These are phyloP conservation scores for Myodes glareolus DNA, from an alignment of 2,113 vertebrate genomes.

Conservation along the genomic window DNA sequence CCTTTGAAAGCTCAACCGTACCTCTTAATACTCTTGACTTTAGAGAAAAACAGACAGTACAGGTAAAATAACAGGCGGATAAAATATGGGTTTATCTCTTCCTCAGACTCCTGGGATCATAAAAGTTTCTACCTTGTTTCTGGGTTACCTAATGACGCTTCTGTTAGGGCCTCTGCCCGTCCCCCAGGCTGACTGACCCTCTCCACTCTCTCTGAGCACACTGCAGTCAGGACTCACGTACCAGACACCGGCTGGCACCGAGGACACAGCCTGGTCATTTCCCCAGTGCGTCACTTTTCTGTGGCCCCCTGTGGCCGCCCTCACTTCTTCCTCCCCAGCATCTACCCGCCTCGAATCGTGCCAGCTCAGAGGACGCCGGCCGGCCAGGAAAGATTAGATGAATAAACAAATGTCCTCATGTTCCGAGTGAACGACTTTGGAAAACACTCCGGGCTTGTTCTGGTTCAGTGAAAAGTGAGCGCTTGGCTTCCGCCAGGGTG, in stretches of 20 bases:
- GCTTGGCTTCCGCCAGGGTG: not conserved
- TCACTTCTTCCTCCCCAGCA: not conserved
- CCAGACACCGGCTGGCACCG: accelerated
- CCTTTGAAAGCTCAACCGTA: not conserved
- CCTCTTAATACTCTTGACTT: not conserved
- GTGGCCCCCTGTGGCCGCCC: not conserved
- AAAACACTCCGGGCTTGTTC: not conserved
- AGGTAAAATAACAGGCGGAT: not conserved
- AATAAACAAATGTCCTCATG: not conserved
- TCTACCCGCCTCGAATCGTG: not conserved
- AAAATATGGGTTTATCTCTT: not conserved
- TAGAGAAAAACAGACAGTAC: not conserved
- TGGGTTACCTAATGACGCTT: not conserved
- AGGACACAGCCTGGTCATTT: not conserved
- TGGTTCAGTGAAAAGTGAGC: not conserved
- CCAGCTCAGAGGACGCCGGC: not conserved
- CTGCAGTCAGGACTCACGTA: accelerated
- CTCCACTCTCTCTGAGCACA: not conserved
- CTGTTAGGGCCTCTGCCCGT: accelerated
- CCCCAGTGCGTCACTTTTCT: not conserved
- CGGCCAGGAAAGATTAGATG: not conserved
- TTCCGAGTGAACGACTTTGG: not conserved
- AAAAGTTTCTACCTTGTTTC: not conserved
- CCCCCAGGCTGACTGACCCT: too few relatives aligned
- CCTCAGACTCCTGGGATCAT: not conserved